Base-by-base conservation (phyloP, 2,113 vertebrate genomes). In the Bambusicola thoracicus region DNA sequence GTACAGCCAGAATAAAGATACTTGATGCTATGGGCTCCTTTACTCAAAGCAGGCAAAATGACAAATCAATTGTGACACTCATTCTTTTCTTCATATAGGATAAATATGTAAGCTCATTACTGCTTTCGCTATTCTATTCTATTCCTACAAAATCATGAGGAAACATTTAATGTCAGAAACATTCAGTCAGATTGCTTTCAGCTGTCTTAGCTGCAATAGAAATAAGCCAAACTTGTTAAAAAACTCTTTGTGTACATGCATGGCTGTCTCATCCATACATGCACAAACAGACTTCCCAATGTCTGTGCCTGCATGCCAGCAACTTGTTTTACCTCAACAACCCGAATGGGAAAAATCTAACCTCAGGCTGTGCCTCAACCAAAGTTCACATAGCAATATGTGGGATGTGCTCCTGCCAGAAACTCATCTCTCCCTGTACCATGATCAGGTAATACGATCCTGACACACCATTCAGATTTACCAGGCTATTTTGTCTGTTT, bases 81-180 rank as follows among this genome's bases (percentile, higher is more conserved):
- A 96, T 92, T 91, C 89, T 70, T 92, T 92, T 89, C 90, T 94
- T 96, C 65, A 40, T 75, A 90, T 63, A 89, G 91, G 92, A 96
- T 94, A 94, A 94, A 94, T 85, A 81, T n/a, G 66, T 93, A 95
- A 85, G 94, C 95, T 93, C 82, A 95, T 96, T 96, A 96, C 85
- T 85, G 77, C 77, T 90, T 81, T 80, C 66, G 69, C 89, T 80
- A 66, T 25, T 81, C 76, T 90, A 95, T 90, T 89, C 93, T 75
- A 85, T 94, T 95, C 79, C 87, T 73, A 38, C 18, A 95, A 95
- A 95, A 56, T 65, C 85, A 34, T 10, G 65, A 70, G 82, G 93
- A 97, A 94, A 83, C 65, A 32, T 96, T 96, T 92, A 77, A 46
- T 82, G 81, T 58, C 92, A 65, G 19, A 65, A 94, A 79, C 77